phyloP scores from a whole-genome alignment of 2,888 invertebrate species.

The Atherix ibis region DNA sequence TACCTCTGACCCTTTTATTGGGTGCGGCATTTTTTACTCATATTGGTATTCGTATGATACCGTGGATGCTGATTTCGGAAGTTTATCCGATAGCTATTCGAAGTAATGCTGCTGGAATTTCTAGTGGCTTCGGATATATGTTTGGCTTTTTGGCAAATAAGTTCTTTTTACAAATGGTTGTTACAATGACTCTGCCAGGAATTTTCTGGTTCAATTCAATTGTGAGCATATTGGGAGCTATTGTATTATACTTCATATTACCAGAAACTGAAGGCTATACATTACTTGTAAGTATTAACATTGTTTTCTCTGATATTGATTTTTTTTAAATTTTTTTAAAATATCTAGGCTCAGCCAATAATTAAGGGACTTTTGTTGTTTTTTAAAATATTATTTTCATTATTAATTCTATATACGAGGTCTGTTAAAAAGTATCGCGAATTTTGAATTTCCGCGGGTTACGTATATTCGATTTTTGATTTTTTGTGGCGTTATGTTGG shows the following conservation, averaged over 20 bases:
- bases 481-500: too few species aligned
- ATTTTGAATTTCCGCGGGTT: too few species aligned
- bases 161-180: conserved; percentile 49
- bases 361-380: too few species aligned
- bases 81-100: conserved; percentile 53
- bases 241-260: conserved; percentile 47
- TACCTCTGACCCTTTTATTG: conserved; percentile 50
- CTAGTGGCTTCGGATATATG: conserved; percentile 57
- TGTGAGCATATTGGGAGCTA: conserved; percentile 45
- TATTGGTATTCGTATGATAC: conserved; percentile 50
- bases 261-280: conserved; percentile 74
- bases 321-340: too few species aligned
- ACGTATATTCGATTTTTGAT: too few species aligned
- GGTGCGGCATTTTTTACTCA: conserved; percentile 52
- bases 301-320: too few species aligned
- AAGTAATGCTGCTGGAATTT: conserved; percentile 54
- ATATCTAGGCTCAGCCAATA: too few species aligned
- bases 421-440: too few species aligned
- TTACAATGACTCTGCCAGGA: conserved; percentile 46
- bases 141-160: conserved; percentile 64
- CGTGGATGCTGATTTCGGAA: conserved; percentile 71
- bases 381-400: too few species aligned
- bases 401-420: too few species aligned
- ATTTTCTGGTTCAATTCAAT: conserved; percentile 54
- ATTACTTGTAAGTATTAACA: conserved; percentile 29